These are phyloP conservation scores for Pseudomyrmex gracilis DNA, from an alignment of 1,140 invertebrate species.

Conservation along the genomic window DNA sequence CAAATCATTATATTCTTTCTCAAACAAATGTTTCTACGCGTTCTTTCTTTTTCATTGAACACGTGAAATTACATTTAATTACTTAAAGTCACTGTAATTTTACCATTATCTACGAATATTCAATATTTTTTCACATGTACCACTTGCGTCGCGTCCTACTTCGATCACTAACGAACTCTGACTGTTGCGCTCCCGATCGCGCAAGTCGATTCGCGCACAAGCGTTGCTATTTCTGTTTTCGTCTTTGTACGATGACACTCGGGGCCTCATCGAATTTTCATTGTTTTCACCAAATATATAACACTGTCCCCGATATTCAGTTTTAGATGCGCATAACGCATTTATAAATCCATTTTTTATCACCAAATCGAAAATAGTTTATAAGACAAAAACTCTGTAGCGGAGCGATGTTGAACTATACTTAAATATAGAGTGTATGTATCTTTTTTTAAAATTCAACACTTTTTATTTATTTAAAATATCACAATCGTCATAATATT, in stretches of 20 bases:
- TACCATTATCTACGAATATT: neutral
- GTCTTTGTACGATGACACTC: constrained; percentile 11
- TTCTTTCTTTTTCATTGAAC: neutral
- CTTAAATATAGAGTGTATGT: no score
- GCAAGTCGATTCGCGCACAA: constrained; percentile 46
- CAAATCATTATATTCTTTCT: neutral
- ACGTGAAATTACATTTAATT: neutral
- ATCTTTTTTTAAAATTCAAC: no score
- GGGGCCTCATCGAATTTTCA: constrained; percentile 53
- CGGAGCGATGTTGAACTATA: no score
- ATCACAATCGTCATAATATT: no score
- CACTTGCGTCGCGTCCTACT: constrained; percentile 23
- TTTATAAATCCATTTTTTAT: neutral
- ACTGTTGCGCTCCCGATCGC: constrained; percentile 22
- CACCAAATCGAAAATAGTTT: neutral
- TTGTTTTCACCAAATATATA: constrained; percentile 38
- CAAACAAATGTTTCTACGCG: neutral
- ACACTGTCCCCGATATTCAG: constrained; percentile 16
- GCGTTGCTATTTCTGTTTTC: constrained; percentile 59
- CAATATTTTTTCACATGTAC: neutral
- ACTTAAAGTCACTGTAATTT: neutral
- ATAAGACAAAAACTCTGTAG: neutral
- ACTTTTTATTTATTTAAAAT: no score
- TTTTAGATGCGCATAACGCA: neutral
- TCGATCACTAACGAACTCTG: constrained; percentile 35